A percentile compares a stretch with the other conserved stretches of the same genome.
phyloP scores from a whole-genome alignment of 2,888 invertebrate genomes.

The Aleiodes alternator region DNA sequence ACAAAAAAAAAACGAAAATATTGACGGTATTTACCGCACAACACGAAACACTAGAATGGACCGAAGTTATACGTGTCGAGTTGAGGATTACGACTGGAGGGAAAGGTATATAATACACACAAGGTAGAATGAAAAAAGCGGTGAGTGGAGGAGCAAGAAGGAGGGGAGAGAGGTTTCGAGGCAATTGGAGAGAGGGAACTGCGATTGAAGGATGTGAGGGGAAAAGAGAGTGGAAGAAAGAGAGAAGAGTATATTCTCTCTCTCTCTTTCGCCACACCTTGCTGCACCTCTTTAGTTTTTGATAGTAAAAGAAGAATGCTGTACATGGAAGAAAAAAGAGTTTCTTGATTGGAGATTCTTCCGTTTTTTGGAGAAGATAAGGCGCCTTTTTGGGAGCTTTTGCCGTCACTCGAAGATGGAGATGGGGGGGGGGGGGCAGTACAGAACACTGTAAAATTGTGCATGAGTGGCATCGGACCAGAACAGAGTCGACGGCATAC shows the following conservation, averaged over 20 bases:
- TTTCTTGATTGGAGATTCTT: background rate
- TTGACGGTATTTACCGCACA: slow-evolving; percentile 50
- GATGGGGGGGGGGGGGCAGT: background rate
- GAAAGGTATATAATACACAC: slow-evolving; percentile 15
- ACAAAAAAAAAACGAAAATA: slow-evolving; percentile 30
- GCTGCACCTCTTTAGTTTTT: slow-evolving; percentile 58
- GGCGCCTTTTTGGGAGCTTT: background rate
- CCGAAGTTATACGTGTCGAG: slow-evolving; percentile 53
- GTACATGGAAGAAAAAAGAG: no score
- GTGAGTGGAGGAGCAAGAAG: background rate
- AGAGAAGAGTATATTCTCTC: slow-evolving; percentile 49
- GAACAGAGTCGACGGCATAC: slow-evolving; percentile 27
- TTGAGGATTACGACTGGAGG: slow-evolving; percentile 49
- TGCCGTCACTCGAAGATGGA: background rate
- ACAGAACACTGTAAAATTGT: slow-evolving; percentile 31
- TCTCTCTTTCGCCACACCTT: slow-evolving; percentile 68
- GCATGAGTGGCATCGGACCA: slow-evolving; percentile 29
- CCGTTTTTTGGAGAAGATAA: background rate
- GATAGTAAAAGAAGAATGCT: background rate
- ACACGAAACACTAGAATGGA: slow-evolving; percentile 59
- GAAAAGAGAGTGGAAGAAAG: slow-evolving; percentile 43
- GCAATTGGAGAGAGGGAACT: slow-evolving; percentile 48
- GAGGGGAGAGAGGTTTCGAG: slow-evolving; percentile 41
- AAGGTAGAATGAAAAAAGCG: slow-evolving; percentile 23
- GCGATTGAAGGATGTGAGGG: slow-evolving; percentile 18